Conservation (phyloP, 2,797 vertebrate species). For the Myotis pilosus region DNA sequence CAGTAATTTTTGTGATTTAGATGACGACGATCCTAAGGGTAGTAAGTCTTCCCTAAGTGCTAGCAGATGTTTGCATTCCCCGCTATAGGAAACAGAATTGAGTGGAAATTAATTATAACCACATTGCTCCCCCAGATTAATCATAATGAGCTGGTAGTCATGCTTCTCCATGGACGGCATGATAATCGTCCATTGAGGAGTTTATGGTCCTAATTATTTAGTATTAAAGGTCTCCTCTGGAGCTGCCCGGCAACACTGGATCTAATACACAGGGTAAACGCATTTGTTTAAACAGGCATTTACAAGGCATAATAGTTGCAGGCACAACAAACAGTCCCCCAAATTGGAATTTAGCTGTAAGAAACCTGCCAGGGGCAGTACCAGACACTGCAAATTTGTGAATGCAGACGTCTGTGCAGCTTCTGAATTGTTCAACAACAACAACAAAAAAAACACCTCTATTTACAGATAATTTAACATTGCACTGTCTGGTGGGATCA, state of each 20-base stretch:
- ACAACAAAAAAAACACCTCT: constrained; percentile 7
- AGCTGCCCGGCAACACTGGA: not conserved
- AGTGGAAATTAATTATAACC: constrained; percentile 73
- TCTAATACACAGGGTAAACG: not conserved
- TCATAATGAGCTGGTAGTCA: constrained; percentile 40
- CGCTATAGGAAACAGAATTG: constrained; percentile 53
- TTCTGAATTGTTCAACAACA: constrained; percentile 73
- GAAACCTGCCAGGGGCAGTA: constrained; percentile 38
- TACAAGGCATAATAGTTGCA: not conserved
- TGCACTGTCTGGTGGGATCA: constrained; percentile 19
- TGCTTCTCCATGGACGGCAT: not conserved
- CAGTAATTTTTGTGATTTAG: constrained; percentile 60
- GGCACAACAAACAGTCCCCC: not conserved
- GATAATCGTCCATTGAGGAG: not conserved
- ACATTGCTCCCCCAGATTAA: constrained; percentile 64
- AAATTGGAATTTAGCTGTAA: not conserved
- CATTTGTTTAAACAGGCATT: not conserved
- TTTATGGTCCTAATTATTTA: constrained; percentile 51
- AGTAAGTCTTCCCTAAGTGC: constrained; percentile 58
- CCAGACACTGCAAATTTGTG: constrained; percentile 56
- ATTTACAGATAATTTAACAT: constrained; percentile 72
- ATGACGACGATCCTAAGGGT: constrained; percentile 37
- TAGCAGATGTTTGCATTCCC: constrained; percentile 57
- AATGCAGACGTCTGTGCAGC: constrained; percentile 5
- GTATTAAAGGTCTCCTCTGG: constrained; percentile 49